Evolutionary conservation across 2,797 vertebrate species (phyloP).

Genomic region (Phoxinus dragarum): DNA sequence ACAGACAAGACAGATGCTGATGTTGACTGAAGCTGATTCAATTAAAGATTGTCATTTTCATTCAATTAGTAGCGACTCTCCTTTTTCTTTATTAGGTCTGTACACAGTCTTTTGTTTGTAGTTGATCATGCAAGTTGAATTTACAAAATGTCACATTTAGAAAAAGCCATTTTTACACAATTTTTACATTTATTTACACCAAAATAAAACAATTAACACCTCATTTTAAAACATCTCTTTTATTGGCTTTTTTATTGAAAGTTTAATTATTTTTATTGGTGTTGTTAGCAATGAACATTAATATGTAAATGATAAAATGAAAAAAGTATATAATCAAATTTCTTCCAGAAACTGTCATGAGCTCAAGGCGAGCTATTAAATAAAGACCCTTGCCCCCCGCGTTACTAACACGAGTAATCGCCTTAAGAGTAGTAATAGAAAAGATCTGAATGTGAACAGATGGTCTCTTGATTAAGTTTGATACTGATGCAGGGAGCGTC

Average conservation of each 20-base stretch:
- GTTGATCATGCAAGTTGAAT: background rate
- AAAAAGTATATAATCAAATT: background rate
- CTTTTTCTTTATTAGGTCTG: background rate
- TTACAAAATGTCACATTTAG: background rate
- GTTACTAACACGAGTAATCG: constrained; percentile 69
- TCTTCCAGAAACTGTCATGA: background rate
- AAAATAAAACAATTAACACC: background rate
- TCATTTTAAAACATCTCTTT: background rate
- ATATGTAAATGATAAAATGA: background rate
- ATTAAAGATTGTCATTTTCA: background rate
- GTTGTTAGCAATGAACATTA: background rate
- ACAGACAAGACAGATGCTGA: background rate
- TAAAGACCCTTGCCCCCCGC: background rate
- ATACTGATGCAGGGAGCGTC: constrained; percentile 59
- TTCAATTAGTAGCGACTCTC: background rate
- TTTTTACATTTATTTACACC: background rate
- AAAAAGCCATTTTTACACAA: background rate
- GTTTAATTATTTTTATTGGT: too few species aligned
- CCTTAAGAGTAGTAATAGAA: constrained; percentile 77
- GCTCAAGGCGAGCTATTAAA: background rate
- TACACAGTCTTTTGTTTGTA: background rate
- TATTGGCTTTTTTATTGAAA: background rate
- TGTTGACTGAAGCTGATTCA: background rate
- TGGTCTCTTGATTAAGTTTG: constrained; percentile 82
- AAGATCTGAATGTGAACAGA: constrained; percentile 76